Conservation (phyloP, 2,797 vertebrate species). For the Cottoperca gobio region DNA sequence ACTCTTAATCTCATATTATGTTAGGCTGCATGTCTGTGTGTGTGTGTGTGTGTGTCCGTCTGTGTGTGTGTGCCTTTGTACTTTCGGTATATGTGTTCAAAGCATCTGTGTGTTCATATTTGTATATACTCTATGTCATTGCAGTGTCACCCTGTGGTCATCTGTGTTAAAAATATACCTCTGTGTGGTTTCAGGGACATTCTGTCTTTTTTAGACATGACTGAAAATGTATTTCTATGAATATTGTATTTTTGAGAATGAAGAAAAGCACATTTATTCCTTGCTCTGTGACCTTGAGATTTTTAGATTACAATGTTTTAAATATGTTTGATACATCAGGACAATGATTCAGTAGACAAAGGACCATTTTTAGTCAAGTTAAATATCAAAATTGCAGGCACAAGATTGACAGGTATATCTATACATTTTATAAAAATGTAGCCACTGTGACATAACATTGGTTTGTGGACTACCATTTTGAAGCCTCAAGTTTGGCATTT, state of each 20-base stretch:
- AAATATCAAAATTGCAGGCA: background rate
- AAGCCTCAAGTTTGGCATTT: no score
- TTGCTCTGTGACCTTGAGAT: background rate
- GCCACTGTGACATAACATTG: no score
- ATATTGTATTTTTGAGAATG: background rate
- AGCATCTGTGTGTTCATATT: constrained; percentile 22
- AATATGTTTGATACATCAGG: background rate
- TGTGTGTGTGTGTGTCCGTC: background rate
- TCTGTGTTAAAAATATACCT: constrained; percentile 51
- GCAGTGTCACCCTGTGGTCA: constrained; percentile 49
- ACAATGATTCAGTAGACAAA: background rate
- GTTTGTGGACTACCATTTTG: no score
- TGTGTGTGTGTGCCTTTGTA: constrained; percentile 27
- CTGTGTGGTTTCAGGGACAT: constrained; percentile 19
- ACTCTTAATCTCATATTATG: constrained; percentile 70
- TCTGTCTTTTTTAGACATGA: constrained; percentile 4
- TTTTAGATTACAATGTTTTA: background rate
- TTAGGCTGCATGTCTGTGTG: constrained; percentile 17
- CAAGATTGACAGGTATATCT: background rate
- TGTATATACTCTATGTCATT: constrained; percentile 24
- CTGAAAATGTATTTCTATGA: no score
- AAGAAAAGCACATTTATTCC: background rate
- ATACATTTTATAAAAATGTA: no score
- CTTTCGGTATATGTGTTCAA: constrained; percentile 30
- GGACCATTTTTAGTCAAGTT: background rate